These are phyloP conservation scores for Metopia argyrocephala DNA, from an alignment of 2,888 invertebrate genomes.

Conservation along the genomic window DNA sequence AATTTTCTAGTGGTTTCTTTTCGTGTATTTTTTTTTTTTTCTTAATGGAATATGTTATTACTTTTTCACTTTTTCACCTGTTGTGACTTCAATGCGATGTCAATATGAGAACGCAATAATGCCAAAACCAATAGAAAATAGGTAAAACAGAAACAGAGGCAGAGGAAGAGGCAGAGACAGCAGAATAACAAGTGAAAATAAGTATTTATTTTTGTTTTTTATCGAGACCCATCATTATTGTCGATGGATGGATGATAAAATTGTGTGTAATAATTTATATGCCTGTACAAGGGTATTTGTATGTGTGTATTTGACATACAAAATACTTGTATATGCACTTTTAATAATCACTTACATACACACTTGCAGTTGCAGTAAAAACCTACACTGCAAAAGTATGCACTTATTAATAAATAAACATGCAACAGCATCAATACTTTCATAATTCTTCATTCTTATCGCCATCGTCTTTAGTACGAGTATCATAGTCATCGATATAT, in stretches of 20 bases:
- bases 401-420: too few species aligned
- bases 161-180: neutral
- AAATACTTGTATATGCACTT: too few species aligned
- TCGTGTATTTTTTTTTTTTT: too few species aligned
- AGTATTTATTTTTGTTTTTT: too few species aligned
- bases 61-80: slow-evolving; percentile 63
- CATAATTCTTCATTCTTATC: too few species aligned
- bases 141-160: neutral
- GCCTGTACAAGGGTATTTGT: too few species aligned
- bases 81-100: slow-evolving; percentile 48
- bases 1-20: slow-evolving; percentile 56
- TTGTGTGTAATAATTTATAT: too few species aligned
- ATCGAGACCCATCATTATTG: neutral
- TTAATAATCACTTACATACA: too few species aligned
- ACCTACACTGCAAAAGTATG: too few species aligned
- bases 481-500: neutral
- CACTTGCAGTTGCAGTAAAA: neutral
- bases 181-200: slow-evolving; percentile 13
- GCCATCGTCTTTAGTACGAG: neutral
- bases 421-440: neutral
- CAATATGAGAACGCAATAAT: slow-evolving; percentile 30
- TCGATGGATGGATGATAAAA: too few species aligned
- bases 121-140: neutral
- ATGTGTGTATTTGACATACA: too few species aligned
- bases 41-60: slow-evolving; percentile 49